These are phyloP conservation scores for Lepidochrysops patricia DNA, from an alignment of 2,888 invertebrate species.

Conservation along the genomic window DNA sequence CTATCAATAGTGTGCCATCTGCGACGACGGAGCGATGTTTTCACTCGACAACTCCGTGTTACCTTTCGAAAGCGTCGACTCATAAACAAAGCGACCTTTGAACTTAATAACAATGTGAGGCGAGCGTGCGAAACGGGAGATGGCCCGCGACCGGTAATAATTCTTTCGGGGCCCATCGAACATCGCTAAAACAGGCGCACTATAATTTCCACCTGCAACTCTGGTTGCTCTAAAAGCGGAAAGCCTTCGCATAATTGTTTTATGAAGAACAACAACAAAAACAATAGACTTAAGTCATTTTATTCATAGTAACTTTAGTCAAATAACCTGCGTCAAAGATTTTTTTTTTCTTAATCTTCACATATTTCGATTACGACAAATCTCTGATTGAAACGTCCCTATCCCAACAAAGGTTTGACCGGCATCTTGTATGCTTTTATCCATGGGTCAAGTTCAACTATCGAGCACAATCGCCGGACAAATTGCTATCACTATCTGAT, in stretches of 20 bases:
- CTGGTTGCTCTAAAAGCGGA: conserved; percentile 29
- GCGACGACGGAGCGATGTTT: conserved; percentile 56
- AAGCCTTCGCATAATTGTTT: not conserved
- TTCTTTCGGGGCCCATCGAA: conserved; percentile 58
- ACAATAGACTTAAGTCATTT: no score
- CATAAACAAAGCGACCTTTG: conserved; percentile 72
- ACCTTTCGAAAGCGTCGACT: conserved; percentile 69
- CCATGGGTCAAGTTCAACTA: conserved; percentile 2
- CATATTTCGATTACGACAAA: not conserved
- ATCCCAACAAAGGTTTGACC: not conserved
- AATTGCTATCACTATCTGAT: conserved; percentile 57
- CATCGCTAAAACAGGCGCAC: conserved; percentile 47
- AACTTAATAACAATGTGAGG: conserved; percentile 71
- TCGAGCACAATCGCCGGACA: conserved; percentile 48
- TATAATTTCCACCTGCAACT: conserved; percentile 42
- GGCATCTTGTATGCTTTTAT: not conserved
- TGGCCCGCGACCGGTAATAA: conserved; percentile 63
- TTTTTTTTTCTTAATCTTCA: no score
- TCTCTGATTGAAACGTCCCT: not conserved
- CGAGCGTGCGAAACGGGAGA: conserved; percentile 71
- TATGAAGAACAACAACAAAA: no score
- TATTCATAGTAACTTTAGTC: no score
- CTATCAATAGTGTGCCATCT: conserved; percentile 72
- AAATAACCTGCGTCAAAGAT: no score
- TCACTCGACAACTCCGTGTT: conserved; percentile 63